phyloP scores from a whole-genome alignment of 64 coral and sea anemone species.

The Porites lutea region DNA sequence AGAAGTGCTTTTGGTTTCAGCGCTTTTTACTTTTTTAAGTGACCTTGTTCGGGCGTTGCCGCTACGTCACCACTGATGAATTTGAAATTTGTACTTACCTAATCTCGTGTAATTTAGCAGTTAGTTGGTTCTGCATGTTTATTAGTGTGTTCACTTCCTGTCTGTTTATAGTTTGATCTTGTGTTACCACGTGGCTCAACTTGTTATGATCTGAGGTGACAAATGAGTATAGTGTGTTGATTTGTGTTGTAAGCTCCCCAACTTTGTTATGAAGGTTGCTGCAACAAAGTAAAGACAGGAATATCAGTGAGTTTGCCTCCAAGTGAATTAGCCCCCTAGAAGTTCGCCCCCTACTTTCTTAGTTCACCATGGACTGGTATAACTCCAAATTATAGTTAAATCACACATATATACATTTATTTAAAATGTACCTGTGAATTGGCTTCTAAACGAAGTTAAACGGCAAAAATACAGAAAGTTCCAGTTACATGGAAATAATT shows the following conservation, averaged over 20 bases:
- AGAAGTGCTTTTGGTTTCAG: no score
- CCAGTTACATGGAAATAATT: no score
- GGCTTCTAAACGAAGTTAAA: no score
- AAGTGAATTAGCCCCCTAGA: neutral
- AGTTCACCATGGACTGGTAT: no score
- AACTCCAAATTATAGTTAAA: no score
- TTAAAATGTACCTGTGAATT: no score
- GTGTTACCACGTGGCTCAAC: constrained; percentile 59
- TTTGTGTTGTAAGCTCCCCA: constrained; percentile 86
- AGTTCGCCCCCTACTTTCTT: no score
- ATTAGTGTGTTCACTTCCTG: constrained; percentile 94
- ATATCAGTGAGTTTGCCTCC: neutral
- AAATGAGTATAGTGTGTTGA: constrained; percentile 80
- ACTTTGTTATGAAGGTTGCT: constrained; percentile 95
- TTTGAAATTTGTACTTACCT: constrained; percentile 54
- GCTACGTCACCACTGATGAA: no score
- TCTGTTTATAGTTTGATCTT: constrained; percentile 84
- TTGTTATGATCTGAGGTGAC: constrained; percentile 80
- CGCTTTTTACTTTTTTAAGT: no score
- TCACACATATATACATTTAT: no score
- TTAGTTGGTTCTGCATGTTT: constrained; percentile 87
- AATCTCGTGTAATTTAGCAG: constrained; percentile 84
- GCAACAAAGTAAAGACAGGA: neutral
- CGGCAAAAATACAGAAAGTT: no score
- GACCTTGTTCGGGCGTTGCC: no score